phyloP scores from a whole-genome alignment of 2,113 vertebrate genomes.

The Phyllostomus hastatus region DNA sequence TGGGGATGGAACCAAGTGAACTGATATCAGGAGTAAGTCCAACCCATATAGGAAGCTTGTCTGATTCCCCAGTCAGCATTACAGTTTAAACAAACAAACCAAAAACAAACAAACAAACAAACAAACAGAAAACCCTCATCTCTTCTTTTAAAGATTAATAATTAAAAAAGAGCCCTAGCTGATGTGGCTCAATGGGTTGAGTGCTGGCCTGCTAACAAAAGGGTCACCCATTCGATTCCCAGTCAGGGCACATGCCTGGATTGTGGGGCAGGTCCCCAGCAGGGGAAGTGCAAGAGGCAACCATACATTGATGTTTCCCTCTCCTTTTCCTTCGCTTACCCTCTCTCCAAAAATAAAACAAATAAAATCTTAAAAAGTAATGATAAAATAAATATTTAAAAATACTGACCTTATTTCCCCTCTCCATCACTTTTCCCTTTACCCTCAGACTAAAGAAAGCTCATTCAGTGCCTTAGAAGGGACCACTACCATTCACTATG shows the following conservation, averaged over 20 bases:
- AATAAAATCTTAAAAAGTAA: no score
- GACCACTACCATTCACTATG: fast-evolving
- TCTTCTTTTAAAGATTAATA: not conserved
- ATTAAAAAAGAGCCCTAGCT: not conserved
- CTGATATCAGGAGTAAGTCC: not conserved
- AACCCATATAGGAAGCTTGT: not conserved
- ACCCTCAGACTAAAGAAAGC: not conserved
- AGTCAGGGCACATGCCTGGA: no score
- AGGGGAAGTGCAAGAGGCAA: no score
- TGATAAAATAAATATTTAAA: no score
- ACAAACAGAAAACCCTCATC: not conserved
- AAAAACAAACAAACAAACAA: not conserved
- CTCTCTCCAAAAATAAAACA: no score
- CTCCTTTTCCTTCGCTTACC: no score
- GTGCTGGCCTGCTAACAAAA: no score
- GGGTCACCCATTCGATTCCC: no score
- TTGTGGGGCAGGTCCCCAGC: no score
- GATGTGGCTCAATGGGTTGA: no score
- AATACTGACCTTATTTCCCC: no score
- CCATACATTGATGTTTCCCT: no score
- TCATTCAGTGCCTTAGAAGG: not conserved
- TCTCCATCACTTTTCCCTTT: not conserved
- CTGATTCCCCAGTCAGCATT: not conserved
- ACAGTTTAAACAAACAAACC: not conserved
- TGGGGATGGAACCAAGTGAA: fast-evolving